Conservation (phyloP, 2,113 vertebrate species). For the Regulus satrapa region DNA sequence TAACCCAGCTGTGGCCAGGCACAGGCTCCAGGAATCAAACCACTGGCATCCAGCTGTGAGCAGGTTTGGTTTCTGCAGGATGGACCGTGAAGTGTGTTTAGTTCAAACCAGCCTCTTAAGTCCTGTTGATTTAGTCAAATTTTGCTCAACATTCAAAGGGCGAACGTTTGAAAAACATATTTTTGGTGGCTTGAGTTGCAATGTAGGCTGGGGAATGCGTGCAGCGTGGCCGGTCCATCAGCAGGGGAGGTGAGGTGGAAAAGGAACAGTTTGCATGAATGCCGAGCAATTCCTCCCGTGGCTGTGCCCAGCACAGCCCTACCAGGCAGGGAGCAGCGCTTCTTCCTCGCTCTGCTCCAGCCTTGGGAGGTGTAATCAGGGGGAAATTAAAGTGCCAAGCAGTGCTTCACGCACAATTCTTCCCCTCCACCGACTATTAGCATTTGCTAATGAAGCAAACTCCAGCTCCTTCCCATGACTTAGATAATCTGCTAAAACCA, state of each 20-base stretch:
- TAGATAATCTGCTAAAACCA: background rate
- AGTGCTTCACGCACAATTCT: background rate
- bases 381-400: background rate
- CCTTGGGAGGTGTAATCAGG: background rate
- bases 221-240: background rate
- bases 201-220: background rate
- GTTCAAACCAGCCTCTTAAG: background rate
- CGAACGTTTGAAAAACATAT: background rate
- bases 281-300: background rate
- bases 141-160: background rate
- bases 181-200: background rate
- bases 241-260: background rate
- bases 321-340: background rate
- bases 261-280: background rate
- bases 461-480: background rate
- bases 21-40: background rate
- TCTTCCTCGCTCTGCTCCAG: background rate
- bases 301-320: rapidly evolving
- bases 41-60: background rate
- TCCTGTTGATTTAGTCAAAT: background rate
- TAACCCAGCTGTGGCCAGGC: background rate
- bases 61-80: background rate
- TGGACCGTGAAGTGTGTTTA: background rate
- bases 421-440: background rate
- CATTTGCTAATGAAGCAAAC: background rate